These are phyloP conservation scores for Luperina nickerlii DNA, from an alignment of 2,888 invertebrate species.

Conservation along the genomic window DNA sequence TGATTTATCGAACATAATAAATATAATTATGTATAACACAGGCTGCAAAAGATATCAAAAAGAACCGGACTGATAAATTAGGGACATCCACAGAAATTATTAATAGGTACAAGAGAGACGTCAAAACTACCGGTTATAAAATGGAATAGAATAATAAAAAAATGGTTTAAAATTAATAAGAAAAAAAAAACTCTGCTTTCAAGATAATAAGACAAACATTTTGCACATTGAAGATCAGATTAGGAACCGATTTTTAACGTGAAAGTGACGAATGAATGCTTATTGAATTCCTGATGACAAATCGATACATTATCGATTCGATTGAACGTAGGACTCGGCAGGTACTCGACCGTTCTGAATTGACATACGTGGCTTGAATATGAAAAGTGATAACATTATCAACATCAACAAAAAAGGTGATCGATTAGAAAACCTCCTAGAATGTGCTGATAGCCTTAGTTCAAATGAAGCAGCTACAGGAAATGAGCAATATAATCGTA, in stretches of 20 bases:
- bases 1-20: background rate
- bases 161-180: background rate
- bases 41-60: background rate
- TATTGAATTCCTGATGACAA: constrained; percentile 64
- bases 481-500: constrained; percentile 19
- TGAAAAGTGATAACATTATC: constrained; percentile 65
- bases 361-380: constrained; percentile 69
- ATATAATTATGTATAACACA: background rate
- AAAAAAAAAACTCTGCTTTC: background rate
- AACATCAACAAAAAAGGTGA: constrained; percentile 64
- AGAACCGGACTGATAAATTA: background rate
- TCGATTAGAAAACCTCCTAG: constrained; percentile 67
- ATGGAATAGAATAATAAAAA: background rate
- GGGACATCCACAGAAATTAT: background rate
- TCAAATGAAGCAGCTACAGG: constrained; percentile 16
- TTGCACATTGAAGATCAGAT: constrained; percentile 14
- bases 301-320: constrained; percentile 74
- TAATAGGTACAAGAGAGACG: background rate
- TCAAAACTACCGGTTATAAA: background rate
- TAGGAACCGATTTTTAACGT: constrained; percentile 46
- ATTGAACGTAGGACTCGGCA: constrained; percentile 41
- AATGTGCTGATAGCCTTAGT: constrained; percentile 40
- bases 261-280: constrained; percentile 58
- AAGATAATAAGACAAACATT: constrained; percentile 4
- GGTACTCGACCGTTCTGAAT: constrained; percentile 52